phyloP scores from a whole-genome alignment of 2,888 invertebrate species.

The Sylvicola cinctus region DNA sequence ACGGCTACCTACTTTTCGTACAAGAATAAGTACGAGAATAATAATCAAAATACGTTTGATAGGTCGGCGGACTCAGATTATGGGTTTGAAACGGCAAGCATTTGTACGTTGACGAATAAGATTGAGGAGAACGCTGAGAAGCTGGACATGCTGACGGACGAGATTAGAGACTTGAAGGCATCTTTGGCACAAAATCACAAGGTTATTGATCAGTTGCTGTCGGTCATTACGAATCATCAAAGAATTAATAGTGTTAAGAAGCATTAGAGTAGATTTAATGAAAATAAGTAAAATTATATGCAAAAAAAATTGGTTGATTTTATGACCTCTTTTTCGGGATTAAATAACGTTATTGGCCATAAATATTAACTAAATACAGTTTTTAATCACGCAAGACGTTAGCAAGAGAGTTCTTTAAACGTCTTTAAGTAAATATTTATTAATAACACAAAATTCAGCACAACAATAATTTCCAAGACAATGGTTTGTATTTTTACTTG shows the following conservation, averaged over 20 bases:
- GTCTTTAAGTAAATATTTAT: too few species aligned
- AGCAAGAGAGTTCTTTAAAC: too few species aligned
- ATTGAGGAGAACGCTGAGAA: slow-evolving; percentile 47
- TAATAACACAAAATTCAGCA: too few species aligned
- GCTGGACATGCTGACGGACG: slow-evolving; percentile 41
- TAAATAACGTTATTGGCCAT: too few species aligned
- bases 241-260: slow-evolving; percentile 15
- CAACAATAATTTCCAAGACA: too few species aligned
- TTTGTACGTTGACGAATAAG: slow-evolving; percentile 38
- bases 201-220: slow-evolving; percentile 24
- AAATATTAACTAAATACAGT: too few species aligned
- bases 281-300: too few species aligned
- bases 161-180: slow-evolving; percentile 44
- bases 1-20: slow-evolving; percentile 40
- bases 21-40: slow-evolving; percentile 28
- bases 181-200: slow-evolving; percentile 27
- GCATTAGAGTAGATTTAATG: too few species aligned
- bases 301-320: too few species aligned
- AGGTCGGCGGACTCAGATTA: slow-evolving; percentile 30
- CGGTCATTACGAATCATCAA: slow-evolving; percentile 23
- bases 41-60: slow-evolving; percentile 12
- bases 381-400: too few species aligned
- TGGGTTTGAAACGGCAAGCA: slow-evolving; percentile 30
- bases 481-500: too few species aligned
- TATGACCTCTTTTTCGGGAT: too few species aligned